A percentile compares a stretch with the other conserved stretches of the same genome.
Conservation (phyloP, 2,888 invertebrate species). For the Dendrolimus pini region DNA sequence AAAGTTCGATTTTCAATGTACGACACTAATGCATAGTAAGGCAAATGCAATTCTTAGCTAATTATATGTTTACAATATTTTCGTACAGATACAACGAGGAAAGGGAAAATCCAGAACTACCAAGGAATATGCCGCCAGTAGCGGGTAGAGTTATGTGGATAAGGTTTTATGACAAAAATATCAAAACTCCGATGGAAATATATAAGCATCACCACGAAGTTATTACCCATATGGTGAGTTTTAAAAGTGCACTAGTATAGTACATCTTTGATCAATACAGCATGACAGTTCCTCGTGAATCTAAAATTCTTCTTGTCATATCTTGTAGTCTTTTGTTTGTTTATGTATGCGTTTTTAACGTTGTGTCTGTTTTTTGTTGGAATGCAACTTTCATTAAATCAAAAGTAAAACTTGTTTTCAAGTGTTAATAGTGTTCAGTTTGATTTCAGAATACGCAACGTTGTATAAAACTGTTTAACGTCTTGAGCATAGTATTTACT, state of each 20-base stretch:
- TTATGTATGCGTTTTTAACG: no score
- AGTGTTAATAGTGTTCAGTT: neutral
- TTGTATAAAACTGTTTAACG: slow-evolving; percentile 86
- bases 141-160: slow-evolving; percentile 91
- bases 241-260: neutral
- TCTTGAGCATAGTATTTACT: slow-evolving; percentile 85
- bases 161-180: slow-evolving; percentile 83
- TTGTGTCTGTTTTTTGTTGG: no score
- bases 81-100: slow-evolving; percentile 82
- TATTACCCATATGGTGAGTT: slow-evolving; percentile 54
- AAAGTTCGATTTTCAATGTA: no score
- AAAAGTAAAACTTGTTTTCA: no score
- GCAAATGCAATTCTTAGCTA: no score
- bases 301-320: no score
- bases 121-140: slow-evolving; percentile 87
- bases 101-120: slow-evolving; percentile 83
- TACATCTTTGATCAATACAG: neutral
- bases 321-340: no score
- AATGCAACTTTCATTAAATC: no score
- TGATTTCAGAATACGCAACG: slow-evolving; percentile 80
- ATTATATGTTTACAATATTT: no score
- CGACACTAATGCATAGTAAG: no score
- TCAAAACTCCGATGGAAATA: slow-evolving; percentile 85
- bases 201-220: slow-evolving; percentile 58
- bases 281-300: no score